Base-by-base conservation (phyloP, 2,888 invertebrate species). In the Apotomis capreana region DNA sequence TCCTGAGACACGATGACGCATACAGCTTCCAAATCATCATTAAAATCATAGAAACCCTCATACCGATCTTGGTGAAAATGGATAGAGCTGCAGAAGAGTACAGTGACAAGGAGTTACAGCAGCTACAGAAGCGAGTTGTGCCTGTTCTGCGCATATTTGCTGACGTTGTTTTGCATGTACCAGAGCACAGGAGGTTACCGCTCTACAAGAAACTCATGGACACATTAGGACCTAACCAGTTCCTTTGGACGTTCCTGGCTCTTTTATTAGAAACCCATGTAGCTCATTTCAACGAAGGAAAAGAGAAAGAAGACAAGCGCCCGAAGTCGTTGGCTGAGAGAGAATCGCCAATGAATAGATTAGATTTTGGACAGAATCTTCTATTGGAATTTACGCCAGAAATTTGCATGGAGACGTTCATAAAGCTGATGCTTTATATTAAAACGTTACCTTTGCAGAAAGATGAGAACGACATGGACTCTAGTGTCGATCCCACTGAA, bases 11-110 rank as follows among this genome's bases (percentile, higher is more conserved):
- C 79, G 99, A 99, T 84, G 98, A 99, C 82, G 96, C 97, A 0
- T 99, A 99, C 87, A 98, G 98, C 83, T 98, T 98, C 85, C 98
- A 98, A 87, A 96, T 99, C 37, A 98, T 99, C 69, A 95, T 96
- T 0, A 96, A 96, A 83, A 97, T 98, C 4, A 96, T 99, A 15
- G 97, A 98, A 80, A 97, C 97, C 0, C 95, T 99, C 46, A 95
- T 99, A 75, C 99, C 99, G 0, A 96, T 98, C 73, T 90, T 99
- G 52, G 94, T 96, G 0, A 94, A 95, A 77, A 79, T 92, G 0
- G 89, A 92, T 46, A 88, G 83, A 75, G 81, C 82, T 64, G 85
- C 91, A 36, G 85, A 89, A 40, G 89, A 91, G 60, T 84, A 88
- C 55, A 83, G 85, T 0, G 87, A 87, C 3, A 88, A 87, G 67